Conservation (phyloP, 1,140 invertebrate genomes). For the Diachasma alloeum region DNA sequence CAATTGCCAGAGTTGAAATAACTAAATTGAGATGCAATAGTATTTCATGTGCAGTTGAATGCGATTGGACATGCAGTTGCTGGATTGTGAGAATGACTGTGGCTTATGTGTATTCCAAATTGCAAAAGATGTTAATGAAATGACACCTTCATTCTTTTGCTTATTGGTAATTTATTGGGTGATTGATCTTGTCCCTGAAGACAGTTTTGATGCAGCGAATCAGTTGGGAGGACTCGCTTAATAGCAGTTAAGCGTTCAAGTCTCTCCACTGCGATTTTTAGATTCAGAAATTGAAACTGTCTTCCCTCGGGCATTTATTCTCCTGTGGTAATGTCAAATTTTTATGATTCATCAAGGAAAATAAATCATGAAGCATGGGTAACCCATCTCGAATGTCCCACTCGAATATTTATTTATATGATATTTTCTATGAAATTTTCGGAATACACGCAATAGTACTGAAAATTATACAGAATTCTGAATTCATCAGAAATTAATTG, state of each 20-base stretch:
- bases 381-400: constrained; percentile 8
- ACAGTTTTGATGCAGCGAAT: neutral
- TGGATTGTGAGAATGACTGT: constrained; percentile 44
- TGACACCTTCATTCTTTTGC: constrained; percentile 3
- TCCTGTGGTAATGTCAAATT: neutral
- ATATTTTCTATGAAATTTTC: constrained; percentile 23
- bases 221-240: constrained; percentile 53
- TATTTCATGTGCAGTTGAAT: constrained; percentile 23
- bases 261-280: constrained; percentile 37
- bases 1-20: neutral
- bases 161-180: neutral
- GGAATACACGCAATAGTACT: constrained; percentile 34
- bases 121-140: constrained; percentile 24
- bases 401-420: constrained; percentile 36
- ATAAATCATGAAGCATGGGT: neutral
- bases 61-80: constrained; percentile 55
- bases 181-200: neutral
- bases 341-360: constrained; percentile 7
- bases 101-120: constrained; percentile 52
- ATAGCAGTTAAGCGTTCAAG: constrained; percentile 49
- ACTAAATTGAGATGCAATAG: neutral
- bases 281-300: constrained; percentile 36
- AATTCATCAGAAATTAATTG: neutral
- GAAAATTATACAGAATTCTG: too few relatives aligned
- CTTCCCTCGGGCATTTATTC: neutral